Conservation (phyloP, 2,888 invertebrate species). For the Rhingia campestris region DNA sequence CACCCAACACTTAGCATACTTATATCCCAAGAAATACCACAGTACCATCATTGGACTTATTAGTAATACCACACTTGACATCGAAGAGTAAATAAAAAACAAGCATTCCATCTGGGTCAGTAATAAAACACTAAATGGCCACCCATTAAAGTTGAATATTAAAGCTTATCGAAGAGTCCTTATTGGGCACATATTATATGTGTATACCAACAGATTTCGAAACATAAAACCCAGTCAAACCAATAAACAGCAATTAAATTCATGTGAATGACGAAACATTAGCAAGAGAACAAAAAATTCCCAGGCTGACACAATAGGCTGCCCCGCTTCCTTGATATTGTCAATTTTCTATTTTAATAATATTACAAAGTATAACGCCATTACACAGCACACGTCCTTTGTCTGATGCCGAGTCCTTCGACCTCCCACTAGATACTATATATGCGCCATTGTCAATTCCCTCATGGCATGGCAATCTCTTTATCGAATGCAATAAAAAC, state of each 20-base stretch:
- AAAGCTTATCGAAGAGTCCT: constrained; percentile 20
- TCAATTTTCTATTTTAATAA: constrained; percentile 71
- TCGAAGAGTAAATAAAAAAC: constrained; percentile 31
- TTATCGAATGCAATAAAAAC: constrained; percentile 72
- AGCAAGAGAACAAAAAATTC: constrained; percentile 16
- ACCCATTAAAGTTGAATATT: constrained; percentile 45
- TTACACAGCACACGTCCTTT: constrained; percentile 37
- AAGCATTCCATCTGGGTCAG: constrained; percentile 15
- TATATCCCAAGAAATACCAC: constrained; percentile 27
- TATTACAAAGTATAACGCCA: constrained; percentile 58
- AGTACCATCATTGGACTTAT: constrained; percentile 24
- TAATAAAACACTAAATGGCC: constrained; percentile 57
- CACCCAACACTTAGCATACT: constrained; percentile 35
- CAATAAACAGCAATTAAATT: constrained; percentile 70
- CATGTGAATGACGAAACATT: constrained; percentile 59
- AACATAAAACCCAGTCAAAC: constrained; percentile 26
- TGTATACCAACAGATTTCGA: background rate
- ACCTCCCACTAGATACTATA: background rate
- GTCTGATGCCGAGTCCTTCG: constrained; percentile 14
- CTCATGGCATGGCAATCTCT: constrained; percentile 57
- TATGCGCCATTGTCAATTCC: background rate
- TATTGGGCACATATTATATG: too few relatives aligned
- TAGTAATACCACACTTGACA: background rate
- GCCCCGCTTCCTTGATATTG: constrained; percentile 6
- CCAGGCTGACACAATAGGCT: constrained; percentile 33